A percentile compares a stretch with the other conserved stretches of the same genome.
Evolutionary conservation across 2,888 invertebrate species (phyloP).

Genomic region (Synanthedon tipuliformis): DNA sequence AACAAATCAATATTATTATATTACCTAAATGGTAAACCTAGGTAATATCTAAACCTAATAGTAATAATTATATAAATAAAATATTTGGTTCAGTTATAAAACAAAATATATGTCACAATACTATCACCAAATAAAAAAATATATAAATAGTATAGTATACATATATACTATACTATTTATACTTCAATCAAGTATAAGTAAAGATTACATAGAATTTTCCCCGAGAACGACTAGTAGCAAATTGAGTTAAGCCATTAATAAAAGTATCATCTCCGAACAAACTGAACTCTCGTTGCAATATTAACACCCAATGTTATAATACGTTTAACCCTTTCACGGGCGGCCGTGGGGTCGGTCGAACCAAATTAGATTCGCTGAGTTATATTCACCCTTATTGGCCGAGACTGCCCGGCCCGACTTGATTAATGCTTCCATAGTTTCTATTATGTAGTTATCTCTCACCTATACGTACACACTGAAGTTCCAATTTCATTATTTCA

Average conservation of each 20-base stretch:
- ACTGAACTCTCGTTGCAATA: conserved; percentile 4
- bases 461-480: not conserved
- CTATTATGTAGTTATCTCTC: conserved; percentile 3
- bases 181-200: no score
- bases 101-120: no score
- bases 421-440: conserved; percentile 41
- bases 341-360: conserved; percentile 21
- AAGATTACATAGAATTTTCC: no score
- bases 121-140: no score
- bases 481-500: not conserved
- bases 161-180: no score
- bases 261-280: not conserved
- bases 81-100: no score
- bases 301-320: conserved; percentile 19
- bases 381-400: conserved; percentile 45
- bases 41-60: no score
- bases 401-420: conserved; percentile 32
- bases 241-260: not conserved
- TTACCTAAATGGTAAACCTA: no score
- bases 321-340: conserved; percentile 31
- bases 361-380: conserved; percentile 50
- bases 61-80: no score
- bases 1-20: no score
- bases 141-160: no score
- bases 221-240: no score